These are phyloP conservation scores for Patella pellucida DNA, from an alignment of 2,888 invertebrate genomes.

Conservation along the genomic window DNA sequence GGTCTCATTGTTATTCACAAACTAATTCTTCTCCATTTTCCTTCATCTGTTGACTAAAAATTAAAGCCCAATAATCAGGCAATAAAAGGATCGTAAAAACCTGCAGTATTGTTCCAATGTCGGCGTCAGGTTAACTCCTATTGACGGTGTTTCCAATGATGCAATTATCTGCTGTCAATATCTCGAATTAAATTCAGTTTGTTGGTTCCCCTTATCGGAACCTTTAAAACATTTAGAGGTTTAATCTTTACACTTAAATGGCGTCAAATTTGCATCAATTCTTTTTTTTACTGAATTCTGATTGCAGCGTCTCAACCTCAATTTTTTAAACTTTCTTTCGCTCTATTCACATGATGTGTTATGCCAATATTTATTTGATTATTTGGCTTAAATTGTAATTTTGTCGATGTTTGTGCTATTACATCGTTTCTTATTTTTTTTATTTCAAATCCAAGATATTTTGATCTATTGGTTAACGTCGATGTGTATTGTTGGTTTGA, in stretches of 20 bases:
- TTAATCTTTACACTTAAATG: conserved; percentile 12
- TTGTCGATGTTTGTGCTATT: too few species aligned
- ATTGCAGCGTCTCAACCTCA: too few species aligned
- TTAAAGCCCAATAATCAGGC: neutral
- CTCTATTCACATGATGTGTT: too few species aligned
- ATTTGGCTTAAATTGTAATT: too few species aligned
- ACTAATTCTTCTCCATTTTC: conserved; percentile 5
- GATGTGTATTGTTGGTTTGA: too few species aligned
- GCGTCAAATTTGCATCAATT: neutral
- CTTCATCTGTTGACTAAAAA: neutral
- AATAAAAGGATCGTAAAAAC: neutral
- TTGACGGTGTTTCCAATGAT: neutral
- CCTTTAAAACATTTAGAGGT: neutral
- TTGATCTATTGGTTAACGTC: too few species aligned
- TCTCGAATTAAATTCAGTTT: conserved; percentile 9
- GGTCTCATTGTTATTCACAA: conserved; percentile 3
- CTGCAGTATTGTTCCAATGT: conserved; percentile 5
- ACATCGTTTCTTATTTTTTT: too few species aligned
- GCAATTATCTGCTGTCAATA: neutral
- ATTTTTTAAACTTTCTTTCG: too few species aligned
- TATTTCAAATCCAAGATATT: too few species aligned
- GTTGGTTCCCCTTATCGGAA: neutral
- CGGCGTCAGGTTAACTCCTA: conserved; percentile 1
- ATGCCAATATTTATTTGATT: too few species aligned
- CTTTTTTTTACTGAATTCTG: neutral